A percentile compares a stretch with the other conserved stretches of the same genome.
phyloP scores from a whole-genome alignment of 2,113 vertebrate species.

The Ptyas mucosa region DNA sequence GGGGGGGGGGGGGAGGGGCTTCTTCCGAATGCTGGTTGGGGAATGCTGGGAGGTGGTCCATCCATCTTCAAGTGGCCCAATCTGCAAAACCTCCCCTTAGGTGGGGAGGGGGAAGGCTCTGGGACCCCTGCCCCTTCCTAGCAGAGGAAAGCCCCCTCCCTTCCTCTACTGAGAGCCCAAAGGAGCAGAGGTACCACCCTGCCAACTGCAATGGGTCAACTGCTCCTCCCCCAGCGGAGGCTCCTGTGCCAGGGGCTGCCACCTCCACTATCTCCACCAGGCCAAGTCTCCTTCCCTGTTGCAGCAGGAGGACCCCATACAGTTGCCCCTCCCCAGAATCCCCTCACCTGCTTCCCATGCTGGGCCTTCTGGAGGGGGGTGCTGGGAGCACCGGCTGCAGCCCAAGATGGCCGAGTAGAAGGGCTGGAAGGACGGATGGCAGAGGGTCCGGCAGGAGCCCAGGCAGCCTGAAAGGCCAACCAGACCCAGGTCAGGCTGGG shows the following conservation, averaged over 20 bases:
- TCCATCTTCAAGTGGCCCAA: too few species aligned
- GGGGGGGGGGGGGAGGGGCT: too few species aligned
- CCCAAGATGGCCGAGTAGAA: background rate
- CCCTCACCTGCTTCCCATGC: background rate
- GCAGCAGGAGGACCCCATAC: background rate
- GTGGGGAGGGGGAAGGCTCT: too few species aligned
- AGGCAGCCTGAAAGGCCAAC: background rate
- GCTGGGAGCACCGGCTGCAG: fast-evolving
- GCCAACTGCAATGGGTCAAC: too few species aligned
- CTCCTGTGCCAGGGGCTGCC: too few species aligned
- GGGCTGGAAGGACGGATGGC: background rate
- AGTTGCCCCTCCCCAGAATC: background rate
- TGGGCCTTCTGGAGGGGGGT: fast-evolving
- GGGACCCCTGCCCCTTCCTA: background rate
- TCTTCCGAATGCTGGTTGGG: too few species aligned
- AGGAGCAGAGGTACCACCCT: too few species aligned
- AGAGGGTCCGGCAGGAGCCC: background rate
- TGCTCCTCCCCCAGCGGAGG: background rate
- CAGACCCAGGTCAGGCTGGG: background rate
- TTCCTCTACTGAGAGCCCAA: background rate
- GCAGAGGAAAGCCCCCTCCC: background rate
- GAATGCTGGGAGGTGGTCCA: too few species aligned
- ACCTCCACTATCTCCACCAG: too few species aligned
- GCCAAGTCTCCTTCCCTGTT: too few species aligned
- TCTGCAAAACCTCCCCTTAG: too few species aligned